Evolutionary conservation across 1,140 invertebrate species (phyloP).

Genomic region (Anastrepha ludens): DNA sequence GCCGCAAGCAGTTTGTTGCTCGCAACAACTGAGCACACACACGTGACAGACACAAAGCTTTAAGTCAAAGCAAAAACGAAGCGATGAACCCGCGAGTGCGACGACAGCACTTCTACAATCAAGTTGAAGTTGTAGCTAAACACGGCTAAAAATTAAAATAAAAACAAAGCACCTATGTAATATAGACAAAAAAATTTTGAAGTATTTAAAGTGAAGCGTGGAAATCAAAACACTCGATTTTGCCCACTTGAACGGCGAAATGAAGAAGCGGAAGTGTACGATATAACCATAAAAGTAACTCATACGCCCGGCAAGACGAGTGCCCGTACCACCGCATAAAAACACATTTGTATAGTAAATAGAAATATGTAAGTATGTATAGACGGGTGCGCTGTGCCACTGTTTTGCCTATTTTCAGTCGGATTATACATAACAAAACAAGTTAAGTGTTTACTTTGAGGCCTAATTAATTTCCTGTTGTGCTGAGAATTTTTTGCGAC

Average conservation of each 20-base stretch:
- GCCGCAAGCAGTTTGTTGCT: background rate
- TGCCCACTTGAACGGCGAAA: background rate
- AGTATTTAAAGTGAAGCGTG: background rate
- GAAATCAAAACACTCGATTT: background rate
- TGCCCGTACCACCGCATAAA: background rate
- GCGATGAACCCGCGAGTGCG: background rate
- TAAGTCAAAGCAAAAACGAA: background rate
- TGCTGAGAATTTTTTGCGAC: background rate
- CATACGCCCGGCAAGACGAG: background rate
- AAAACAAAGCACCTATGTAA: background rate
- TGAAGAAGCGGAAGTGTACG: conserved; percentile 9
- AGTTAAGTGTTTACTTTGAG: background rate
- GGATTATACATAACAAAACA: background rate
- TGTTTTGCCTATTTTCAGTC: background rate
- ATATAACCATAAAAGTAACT: conserved; percentile 29
- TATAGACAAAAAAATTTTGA: background rate
- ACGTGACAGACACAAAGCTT: background rate
- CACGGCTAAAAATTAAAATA: background rate
- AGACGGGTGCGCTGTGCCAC: background rate
- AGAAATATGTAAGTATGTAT: background rate
- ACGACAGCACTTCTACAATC: background rate
- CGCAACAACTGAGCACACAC: background rate
- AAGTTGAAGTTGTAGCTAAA: background rate
- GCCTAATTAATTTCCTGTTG: conserved; percentile 30
- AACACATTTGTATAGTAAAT: background rate